Evolutionary conservation across 2,113 vertebrate genomes (phyloP), one percentile per base, ranked within the genome.

Genomic region (Mola mola): DNA sequence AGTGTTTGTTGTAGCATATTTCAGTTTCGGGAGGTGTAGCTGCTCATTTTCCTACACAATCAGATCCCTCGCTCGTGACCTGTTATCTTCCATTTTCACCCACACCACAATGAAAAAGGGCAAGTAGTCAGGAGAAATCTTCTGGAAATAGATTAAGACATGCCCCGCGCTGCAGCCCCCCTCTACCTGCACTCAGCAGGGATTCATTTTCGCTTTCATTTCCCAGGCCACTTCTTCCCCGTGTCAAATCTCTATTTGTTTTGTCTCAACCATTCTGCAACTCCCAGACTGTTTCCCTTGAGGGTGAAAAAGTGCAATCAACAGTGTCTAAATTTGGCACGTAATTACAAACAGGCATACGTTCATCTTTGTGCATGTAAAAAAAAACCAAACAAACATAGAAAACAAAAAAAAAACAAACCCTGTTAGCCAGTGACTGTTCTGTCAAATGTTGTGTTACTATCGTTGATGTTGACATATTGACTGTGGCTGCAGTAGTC

Each of bases 81-180:
- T 80, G 72, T 85, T 87, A 81, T 82, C 78, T 87, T 82, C 79
- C 69, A 78, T 88, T 86, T 86, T 66, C 66, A 68, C 79, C 70
- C 67, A 72, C 62, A 29, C 74, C 46, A n/a, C n/a, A n/a, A 24
- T 42, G 56, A 48, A 51, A 73, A 72, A 76, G 83, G 83, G 80
- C 67, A 81, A 64, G 70, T 75, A 66, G 69, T 70, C 65, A 52
- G 63, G 78, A 63, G 44, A 73, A 79, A 78, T 81, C 82, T 52
- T 58, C 59, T 60, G 72, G 77, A 85, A 88, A 89, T 84, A 83
- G 82, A 90, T 91, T 88, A 84, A 90, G 81, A 85, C 76, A 58
- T 66, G 62, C 44, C 48, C 61, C 33, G 69, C 71, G 25, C 72
- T 72, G 51, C 82, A 67, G 57, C 75, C 75, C 78, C 3, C 66